phyloP scores from a whole-genome alignment of 2,113 vertebrate genomes.

The Geothlypis trichas region DNA sequence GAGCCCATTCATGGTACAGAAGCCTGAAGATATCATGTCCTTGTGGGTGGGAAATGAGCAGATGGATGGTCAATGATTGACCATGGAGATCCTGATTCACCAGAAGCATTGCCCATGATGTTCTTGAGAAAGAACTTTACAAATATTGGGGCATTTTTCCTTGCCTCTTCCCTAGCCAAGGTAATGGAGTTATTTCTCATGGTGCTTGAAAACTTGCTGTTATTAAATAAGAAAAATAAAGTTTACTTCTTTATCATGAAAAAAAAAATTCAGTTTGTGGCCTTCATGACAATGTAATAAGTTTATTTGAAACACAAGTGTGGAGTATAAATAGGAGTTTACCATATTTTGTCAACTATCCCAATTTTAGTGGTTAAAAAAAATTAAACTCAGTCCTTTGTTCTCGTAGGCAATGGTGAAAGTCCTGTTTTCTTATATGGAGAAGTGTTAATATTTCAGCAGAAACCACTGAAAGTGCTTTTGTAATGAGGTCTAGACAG shows the following conservation, averaged over 20 bases:
- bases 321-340: not conserved
- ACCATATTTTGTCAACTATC: not conserved
- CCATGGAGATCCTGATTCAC: not conserved
- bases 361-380: not conserved
- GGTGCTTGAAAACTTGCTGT: not conserved
- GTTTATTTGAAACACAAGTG: not conserved
- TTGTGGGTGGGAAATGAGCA: not conserved
- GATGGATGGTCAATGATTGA: not conserved
- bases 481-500: not conserved
- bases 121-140: not conserved
- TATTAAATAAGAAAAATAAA: not conserved
- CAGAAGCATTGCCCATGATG: not conserved
- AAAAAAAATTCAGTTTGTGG: not conserved
- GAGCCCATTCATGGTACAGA: not conserved
- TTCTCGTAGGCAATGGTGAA: not conserved
- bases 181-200: not conserved
- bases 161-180: not conserved
- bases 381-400: not conserved
- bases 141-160: accelerated
- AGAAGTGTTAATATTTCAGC: not conserved
- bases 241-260: not conserved
- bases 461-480: not conserved
- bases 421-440: not conserved
- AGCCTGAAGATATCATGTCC: not conserved
- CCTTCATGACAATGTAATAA: not conserved